Evolutionary conservation across 2,797 vertebrate genomes (phyloP).

Genomic region (Gallirallus australis): DNA sequence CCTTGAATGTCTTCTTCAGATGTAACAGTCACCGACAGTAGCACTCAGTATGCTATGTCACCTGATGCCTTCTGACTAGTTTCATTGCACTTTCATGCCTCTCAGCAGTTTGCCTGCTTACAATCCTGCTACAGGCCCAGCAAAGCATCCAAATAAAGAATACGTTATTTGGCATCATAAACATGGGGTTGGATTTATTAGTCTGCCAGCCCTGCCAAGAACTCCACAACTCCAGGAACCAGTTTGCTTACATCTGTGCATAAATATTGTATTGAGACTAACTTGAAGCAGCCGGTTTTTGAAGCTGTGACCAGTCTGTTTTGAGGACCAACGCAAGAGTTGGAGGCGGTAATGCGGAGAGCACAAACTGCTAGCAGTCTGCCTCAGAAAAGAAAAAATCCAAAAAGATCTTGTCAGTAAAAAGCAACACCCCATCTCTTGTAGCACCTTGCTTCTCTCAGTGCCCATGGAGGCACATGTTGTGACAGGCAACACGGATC

Average conservation of each 20-base stretch:
- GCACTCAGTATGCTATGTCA: background rate
- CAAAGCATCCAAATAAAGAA: background rate
- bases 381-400: background rate
- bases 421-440: background rate
- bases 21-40: background rate
- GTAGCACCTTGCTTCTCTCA: background rate
- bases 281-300: background rate
- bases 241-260: fast-evolving
- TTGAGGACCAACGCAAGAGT: background rate
- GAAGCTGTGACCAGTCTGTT: background rate
- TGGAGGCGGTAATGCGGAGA: background rate
- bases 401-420: background rate
- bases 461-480: no score
- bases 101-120: background rate
- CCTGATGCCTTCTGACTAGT: background rate
- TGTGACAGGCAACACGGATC: fast-evolving
- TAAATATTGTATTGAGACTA: background rate
- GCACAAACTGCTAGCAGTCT: background rate
- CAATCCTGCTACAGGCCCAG: background rate
- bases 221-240: background rate
- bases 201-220: background rate
- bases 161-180: background rate
- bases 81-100: background rate
- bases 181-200: background rate
- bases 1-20: background rate